Evolutionary conservation across 30 jellyfish, hydroid and myxozoan genomes (phyloP).

Genomic region (Nemopilema nomurai): DNA sequence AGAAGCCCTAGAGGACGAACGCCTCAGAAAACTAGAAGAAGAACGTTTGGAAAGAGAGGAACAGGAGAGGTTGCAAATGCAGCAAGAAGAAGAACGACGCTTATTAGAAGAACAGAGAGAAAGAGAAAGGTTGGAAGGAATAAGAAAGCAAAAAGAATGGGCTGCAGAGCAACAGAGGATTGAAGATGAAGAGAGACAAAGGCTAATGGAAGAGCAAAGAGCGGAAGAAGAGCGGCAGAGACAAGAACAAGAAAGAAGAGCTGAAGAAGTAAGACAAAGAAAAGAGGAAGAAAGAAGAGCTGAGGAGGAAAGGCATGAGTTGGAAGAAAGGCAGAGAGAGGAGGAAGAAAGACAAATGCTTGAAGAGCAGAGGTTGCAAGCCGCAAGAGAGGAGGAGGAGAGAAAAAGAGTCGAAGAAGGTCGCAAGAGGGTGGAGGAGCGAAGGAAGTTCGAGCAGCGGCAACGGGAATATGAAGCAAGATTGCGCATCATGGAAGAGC

Average conservation of each 20-base stretch:
- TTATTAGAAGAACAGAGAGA: constrained; percentile 40
- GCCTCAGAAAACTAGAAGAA: constrained; percentile 32
- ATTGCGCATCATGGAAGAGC: constrained; percentile 43
- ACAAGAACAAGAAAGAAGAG: constrained; percentile 5
- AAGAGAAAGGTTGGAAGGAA: constrained; percentile 28
- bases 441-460: constrained; percentile 59
- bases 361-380: constrained; percentile 30
- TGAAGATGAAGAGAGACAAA: background rate
- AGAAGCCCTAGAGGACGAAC: constrained; percentile 27
- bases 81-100: constrained; percentile 38
- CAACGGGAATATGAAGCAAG: constrained; percentile 60
- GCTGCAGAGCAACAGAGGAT: constrained; percentile 4
- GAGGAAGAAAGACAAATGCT: constrained; percentile 37
- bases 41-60: constrained; percentile 16
- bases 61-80: constrained; percentile 15
- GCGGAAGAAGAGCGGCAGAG: constrained; percentile 2
- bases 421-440: constrained; percentile 38
- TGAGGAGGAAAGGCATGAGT: background rate
- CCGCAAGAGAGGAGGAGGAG: constrained; percentile 30
- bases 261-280: constrained; percentile 37
- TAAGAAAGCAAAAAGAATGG: constrained; percentile 13
- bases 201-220: constrained; percentile 36
- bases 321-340: constrained; percentile 19
- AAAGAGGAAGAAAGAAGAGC: constrained; percentile 59
- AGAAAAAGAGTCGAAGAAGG: constrained; percentile 21